These are phyloP conservation scores for Papilio demoleus DNA, from an alignment of 2,888 invertebrate species.

Conservation along the genomic window DNA sequence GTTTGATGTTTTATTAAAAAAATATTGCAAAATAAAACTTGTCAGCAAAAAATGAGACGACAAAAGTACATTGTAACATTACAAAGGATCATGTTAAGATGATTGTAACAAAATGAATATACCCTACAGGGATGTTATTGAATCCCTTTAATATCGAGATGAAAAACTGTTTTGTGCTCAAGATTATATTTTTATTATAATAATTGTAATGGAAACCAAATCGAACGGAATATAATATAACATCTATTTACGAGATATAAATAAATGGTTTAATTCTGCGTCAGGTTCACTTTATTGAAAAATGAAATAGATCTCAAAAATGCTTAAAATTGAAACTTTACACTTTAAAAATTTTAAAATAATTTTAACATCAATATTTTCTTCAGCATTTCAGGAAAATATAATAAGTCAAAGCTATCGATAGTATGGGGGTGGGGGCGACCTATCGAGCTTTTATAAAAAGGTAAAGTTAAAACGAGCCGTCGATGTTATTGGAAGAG, in stretches of 20 bases:
- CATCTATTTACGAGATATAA: neutral
- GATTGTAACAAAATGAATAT: neutral
- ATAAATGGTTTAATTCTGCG: no score
- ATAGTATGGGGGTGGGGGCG: conserved; percentile 11
- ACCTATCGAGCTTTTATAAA: conserved; percentile 34
- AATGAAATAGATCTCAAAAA: no score
- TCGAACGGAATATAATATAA: neutral
- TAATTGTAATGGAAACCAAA: neutral
- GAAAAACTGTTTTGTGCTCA: conserved; percentile 8
- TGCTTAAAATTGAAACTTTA: neutral
- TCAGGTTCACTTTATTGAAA: no score
- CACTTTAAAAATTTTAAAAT: neutral
- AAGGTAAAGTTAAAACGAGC: conserved; percentile 35
- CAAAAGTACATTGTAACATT: neutral
- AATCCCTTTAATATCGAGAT: conserved; percentile 11
- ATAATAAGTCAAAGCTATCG: conserved; percentile 35
- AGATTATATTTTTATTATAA: neutral
- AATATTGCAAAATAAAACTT: neutral
- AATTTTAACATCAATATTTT: conserved; percentile 7
- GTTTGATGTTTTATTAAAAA: neutral
- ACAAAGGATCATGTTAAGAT: neutral
- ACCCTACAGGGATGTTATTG: conserved; percentile 7
- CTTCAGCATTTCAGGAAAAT: conserved; percentile 11
- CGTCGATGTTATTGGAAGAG: conserved; percentile 30
- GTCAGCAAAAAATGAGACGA: neutral